Evolutionary conservation across 2,113 vertebrate species (phyloP).

Genomic region (Gallinago paraguaiae): DNA sequence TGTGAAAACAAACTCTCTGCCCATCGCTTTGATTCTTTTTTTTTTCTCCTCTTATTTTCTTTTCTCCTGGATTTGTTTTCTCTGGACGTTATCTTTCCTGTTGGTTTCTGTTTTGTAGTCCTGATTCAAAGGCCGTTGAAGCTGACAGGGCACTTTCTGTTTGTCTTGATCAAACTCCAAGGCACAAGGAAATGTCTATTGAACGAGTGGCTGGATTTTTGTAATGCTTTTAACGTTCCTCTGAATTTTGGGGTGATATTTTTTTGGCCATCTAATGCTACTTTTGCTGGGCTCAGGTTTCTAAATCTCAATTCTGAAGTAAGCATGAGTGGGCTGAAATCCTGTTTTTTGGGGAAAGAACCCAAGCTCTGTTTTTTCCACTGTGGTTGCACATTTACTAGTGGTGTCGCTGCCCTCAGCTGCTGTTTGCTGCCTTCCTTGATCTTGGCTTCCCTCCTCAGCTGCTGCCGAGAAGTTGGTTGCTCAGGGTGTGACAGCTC

Average conservation of each 20-base stretch:
- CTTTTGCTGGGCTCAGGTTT: background rate
- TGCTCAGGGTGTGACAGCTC: background rate
- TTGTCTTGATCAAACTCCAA: background rate
- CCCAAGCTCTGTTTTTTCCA: background rate
- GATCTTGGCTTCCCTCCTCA: background rate
- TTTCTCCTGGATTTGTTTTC: background rate
- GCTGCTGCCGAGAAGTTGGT: background rate
- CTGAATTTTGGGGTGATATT: background rate
- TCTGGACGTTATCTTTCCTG: background rate
- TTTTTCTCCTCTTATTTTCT: no score
- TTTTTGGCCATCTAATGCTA: background rate
- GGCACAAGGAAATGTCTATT: fast-evolving
- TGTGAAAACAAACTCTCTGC: background rate
- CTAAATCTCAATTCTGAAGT: no score
- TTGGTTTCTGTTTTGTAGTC: no score
- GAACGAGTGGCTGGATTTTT: background rate
- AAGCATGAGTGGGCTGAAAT: fast-evolving
- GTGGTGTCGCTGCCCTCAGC: background rate
- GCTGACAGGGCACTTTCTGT: background rate
- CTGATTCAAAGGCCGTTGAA: background rate
- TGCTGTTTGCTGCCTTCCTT: background rate
- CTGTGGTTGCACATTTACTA: background rate
- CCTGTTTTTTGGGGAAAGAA: background rate
- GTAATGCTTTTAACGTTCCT: background rate
- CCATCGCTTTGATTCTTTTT: background rate